These are phyloP conservation scores for Parelbella ahira DNA, from an alignment of 2,888 invertebrate species.

Conservation along the genomic window DNA sequence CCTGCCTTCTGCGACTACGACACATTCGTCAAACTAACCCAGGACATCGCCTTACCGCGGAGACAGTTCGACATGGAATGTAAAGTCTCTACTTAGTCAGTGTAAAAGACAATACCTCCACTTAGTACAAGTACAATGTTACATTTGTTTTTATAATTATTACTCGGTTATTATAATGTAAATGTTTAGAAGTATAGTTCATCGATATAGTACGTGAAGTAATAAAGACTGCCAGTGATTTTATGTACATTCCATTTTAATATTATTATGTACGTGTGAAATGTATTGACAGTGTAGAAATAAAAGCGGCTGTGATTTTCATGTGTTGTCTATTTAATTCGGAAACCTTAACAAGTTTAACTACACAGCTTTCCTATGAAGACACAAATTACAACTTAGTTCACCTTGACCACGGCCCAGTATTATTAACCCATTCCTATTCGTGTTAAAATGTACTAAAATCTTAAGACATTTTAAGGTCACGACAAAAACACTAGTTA, in stretches of 20 bases:
- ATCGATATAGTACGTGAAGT: not conserved
- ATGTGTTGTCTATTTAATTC: slow-evolving; percentile 1
- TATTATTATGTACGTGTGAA: no score
- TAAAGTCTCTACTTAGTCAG: slow-evolving; percentile 1
- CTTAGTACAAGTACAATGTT: slow-evolving; percentile 20
- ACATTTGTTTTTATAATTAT: slow-evolving; percentile 7
- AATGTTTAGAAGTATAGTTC: not conserved
- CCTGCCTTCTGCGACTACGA: slow-evolving; percentile 68
- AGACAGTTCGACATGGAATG: slow-evolving; percentile 41
- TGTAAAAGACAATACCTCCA: not conserved
- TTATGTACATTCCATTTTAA: slow-evolving; percentile 12
- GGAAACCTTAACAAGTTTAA: no score
- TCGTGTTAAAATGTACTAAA: no score
- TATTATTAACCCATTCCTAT: no score
- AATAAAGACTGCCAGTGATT: not conserved
- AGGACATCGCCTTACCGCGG: slow-evolving; percentile 43
- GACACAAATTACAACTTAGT: no score
- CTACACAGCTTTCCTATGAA: no score
- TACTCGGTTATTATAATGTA: no score
- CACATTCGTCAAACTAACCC: slow-evolving; percentile 60
- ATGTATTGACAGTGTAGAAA: slow-evolving; percentile 3
- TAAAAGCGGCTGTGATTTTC: slow-evolving; percentile 53
- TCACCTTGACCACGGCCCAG: no score
- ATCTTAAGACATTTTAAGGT: no score
- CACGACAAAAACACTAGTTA: no score